These are phyloP conservation scores for Nothoprocta perdicaria DNA, from an alignment of 2,113 vertebrate species.

Conservation along the genomic window DNA sequence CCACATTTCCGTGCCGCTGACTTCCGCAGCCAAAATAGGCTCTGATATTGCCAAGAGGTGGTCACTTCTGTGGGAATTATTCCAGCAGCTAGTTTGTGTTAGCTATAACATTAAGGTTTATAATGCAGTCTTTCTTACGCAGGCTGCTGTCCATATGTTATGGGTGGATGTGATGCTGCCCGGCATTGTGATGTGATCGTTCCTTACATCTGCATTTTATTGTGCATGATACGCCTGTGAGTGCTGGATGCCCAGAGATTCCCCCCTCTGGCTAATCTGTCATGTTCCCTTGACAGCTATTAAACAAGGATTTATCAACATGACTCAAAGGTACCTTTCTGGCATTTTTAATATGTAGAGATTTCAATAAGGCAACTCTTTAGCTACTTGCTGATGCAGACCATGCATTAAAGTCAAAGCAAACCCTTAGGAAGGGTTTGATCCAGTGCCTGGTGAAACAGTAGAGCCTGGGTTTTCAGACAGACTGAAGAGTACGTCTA, in stretches of 20 bases:
- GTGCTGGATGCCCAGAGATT: constrained; percentile 29
- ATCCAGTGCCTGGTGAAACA: background rate
- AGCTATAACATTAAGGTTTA: background rate
- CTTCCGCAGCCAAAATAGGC: background rate
- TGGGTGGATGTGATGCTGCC: background rate
- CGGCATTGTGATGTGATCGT: background rate
- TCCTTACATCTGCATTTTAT: constrained; percentile 45
- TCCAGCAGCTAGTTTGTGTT: background rate
- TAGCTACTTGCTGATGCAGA: constrained; percentile 47
- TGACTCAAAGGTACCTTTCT: constrained; percentile 55
- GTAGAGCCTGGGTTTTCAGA: background rate
- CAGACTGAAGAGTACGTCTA: background rate
- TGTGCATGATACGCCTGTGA: background rate
- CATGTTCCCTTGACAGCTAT: constrained; percentile 37
- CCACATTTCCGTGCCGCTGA: accelerated
- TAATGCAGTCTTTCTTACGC: background rate
- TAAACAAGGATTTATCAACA: constrained; percentile 63
- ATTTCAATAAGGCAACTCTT: constrained; percentile 13
- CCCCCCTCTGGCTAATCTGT: constrained; percentile 51
- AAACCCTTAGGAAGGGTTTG: background rate
- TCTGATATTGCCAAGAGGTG: background rate
- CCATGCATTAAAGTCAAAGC: background rate
- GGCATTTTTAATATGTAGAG: constrained; percentile 33
- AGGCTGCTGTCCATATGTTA: background rate
- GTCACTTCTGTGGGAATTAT: background rate